Evolutionary conservation across 2,113 vertebrate genomes (phyloP).

Genomic region (Sturnira hondurensis): DNA sequence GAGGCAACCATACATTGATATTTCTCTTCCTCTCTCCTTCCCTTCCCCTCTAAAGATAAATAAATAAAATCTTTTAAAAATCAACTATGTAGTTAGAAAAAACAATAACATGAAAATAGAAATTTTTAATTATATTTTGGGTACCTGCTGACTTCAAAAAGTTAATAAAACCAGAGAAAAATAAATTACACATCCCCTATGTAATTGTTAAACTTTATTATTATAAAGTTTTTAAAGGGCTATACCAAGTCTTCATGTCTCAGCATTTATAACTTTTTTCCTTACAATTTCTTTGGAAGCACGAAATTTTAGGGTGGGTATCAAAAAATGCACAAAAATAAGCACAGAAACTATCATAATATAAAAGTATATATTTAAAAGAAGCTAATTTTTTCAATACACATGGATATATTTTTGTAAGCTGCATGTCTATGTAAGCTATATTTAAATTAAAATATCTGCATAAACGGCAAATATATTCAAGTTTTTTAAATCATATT

Average conservation of each 20-base stretch:
- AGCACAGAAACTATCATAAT: neutral
- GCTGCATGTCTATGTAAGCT: neutral
- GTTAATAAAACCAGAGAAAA: neutral
- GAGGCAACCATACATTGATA: no score
- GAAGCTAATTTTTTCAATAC: neutral
- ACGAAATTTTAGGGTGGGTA: neutral
- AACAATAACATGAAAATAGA: neutral
- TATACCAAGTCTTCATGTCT: neutral
- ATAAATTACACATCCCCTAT: neutral
- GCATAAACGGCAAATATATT: neutral
- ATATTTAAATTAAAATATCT: neutral
- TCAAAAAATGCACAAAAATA: neutral
- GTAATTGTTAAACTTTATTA: neutral
- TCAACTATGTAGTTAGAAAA: neutral
- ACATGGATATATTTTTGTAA: neutral
- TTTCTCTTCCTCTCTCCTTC: no score
- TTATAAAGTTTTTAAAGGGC: neutral
- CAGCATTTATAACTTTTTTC: neutral
- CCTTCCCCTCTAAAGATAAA: no score
- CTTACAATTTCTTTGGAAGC: neutral
- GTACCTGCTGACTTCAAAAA: neutral
- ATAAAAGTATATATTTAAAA: neutral
- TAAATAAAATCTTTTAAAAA: neutral
- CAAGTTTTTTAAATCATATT: neutral
- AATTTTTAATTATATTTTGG: neutral